phyloP scores from a whole-genome alignment of 2,888 invertebrate genomes.

The Diaperis boleti region DNA sequence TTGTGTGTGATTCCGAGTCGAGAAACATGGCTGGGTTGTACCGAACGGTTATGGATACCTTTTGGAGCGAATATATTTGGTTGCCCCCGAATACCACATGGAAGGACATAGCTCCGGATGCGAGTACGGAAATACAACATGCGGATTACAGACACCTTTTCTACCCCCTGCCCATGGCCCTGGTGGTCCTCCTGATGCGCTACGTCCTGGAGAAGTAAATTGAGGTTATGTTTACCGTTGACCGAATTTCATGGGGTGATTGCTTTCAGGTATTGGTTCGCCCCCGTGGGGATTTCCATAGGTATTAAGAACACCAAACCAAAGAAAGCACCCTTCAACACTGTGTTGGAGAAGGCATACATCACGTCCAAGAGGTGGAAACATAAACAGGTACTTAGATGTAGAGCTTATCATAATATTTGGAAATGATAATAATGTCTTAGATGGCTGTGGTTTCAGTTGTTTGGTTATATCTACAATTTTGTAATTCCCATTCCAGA shows the following conservation, averaged over 20 bases:
- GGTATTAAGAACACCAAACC: conserved; percentile 85
- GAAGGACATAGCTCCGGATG: conserved; percentile 84
- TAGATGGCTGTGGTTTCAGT: no score
- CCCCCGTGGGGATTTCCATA: conserved; percentile 83
- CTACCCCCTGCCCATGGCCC: conserved; percentile 84
- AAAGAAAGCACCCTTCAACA: conserved; percentile 82
- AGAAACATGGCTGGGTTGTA: conserved; percentile 65
- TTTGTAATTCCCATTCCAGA: no score
- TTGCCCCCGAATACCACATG: conserved; percentile 92
- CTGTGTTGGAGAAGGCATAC: no score
- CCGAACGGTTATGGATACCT: conserved; percentile 67
- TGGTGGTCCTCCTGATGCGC: conserved; percentile 81
- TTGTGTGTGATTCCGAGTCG: not conserved
- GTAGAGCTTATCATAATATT: no score
- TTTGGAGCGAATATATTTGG: conserved; percentile 92
- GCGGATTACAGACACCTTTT: conserved; percentile 84
- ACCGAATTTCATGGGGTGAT: no score
- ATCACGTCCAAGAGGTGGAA: no score
- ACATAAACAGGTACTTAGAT: no score
- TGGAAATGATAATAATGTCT: no score
- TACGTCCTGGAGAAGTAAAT: conserved; percentile 88
- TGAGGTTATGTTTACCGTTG: conserved; percentile 53
- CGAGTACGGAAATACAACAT: conserved; percentile 78
- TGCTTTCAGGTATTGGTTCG: conserved; percentile 80
- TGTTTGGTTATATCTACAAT: no score